Percentiles rank a stretch among this genome's conserved stretches.
Conservation (phyloP, 2,888 invertebrate species). For the Eristalinus aeneus region DNA sequence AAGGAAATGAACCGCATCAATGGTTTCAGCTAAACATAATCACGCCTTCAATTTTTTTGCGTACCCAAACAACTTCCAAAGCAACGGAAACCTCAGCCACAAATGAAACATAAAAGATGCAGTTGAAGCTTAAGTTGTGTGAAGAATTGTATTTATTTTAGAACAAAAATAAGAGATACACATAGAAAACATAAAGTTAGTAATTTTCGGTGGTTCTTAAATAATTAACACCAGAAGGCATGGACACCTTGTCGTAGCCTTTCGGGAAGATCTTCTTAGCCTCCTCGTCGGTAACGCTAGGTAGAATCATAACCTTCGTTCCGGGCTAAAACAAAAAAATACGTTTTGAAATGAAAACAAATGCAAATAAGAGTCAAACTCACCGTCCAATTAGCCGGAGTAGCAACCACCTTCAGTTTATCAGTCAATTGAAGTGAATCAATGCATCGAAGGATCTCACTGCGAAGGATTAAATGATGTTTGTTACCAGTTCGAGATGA, state of each 20-base stretch:
- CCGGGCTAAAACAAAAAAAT: constrained; percentile 82
- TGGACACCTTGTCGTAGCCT: constrained; percentile 84
- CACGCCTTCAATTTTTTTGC: too few species aligned
- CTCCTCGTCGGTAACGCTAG: constrained; percentile 85
- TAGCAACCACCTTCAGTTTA: constrained; percentile 87
- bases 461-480: constrained; percentile 76
- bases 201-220: constrained; percentile 88
- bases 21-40: too few species aligned
- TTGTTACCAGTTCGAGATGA: not conserved
- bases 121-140: too few species aligned
- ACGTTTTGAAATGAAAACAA: not conserved
- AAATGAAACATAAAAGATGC: too few species aligned
- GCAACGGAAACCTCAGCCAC: too few species aligned
- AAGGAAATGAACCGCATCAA: too few species aligned
- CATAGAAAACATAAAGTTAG: constrained; percentile 73
- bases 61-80: too few species aligned
- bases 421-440: constrained; percentile 91
- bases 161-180: not conserved
- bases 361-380: constrained; percentile 73
- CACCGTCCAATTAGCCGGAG: constrained; percentile 93
- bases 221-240: constrained; percentile 90
- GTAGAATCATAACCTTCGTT: constrained; percentile 90
- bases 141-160: not conserved
- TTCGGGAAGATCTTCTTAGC: constrained; percentile 86
- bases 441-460: constrained; percentile 91